Conservation (phyloP, 2,888 invertebrate genomes). For the Macrophya alboannulata region DNA sequence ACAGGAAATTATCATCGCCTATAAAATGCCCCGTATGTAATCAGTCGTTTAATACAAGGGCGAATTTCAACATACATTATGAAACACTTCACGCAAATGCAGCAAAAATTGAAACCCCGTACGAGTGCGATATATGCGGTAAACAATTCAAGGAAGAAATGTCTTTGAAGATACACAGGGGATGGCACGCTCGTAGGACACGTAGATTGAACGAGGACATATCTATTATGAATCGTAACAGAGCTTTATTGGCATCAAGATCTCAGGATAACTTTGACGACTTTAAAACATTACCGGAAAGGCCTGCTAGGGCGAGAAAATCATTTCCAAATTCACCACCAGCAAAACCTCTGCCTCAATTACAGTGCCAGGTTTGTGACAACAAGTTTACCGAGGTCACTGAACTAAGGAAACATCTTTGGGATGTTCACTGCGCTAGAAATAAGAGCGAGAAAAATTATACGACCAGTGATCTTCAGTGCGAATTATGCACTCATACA, state of each 20-base stretch:
- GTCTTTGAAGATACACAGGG: conserved; percentile 85
- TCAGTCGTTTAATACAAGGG: conserved; percentile 68
- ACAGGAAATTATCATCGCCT: conserved; percentile 75
- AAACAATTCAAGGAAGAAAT: conserved; percentile 84
- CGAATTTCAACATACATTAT: conserved; percentile 71
- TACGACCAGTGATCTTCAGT: conserved; percentile 71
- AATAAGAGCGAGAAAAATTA: conserved; percentile 74
- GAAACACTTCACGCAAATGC: conserved; percentile 68
- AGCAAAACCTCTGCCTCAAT: conserved; percentile 40
- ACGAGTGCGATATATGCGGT: conserved; percentile 85
- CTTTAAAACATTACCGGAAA: conserved; percentile 56
- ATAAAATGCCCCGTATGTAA: conserved; percentile 63
- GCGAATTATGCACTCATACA: conserved; percentile 81
- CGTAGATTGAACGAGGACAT: conserved; percentile 71
- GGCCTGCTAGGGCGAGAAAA: conserved; percentile 74
- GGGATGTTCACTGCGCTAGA: conserved; percentile 82
- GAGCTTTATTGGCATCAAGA: neutral
- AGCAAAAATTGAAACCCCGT: conserved; percentile 75
- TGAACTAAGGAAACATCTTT: conserved; percentile 84
- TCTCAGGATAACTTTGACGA: conserved; percentile 14
- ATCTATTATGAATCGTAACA: neutral
- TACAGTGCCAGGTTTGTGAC: conserved; percentile 84
- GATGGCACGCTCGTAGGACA: conserved; percentile 83
- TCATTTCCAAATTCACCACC: conserved; percentile 71
- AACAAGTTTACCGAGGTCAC: conserved; percentile 82